Conservation (phyloP, 2,888 invertebrate genomes). For the Hyles lineata region DNA sequence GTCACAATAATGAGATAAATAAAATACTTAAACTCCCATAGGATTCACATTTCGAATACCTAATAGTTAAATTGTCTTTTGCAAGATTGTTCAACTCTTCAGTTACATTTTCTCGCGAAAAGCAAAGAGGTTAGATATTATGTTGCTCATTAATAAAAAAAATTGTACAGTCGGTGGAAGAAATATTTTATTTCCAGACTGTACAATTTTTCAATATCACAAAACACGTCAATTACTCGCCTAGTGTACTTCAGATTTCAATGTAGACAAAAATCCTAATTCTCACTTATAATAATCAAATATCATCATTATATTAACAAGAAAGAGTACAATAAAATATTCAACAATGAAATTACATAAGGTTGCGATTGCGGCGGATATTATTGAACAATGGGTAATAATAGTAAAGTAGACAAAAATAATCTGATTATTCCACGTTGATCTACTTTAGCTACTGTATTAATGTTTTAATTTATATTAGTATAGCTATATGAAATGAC, state of each 20-base stretch:
- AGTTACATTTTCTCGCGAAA: neutral
- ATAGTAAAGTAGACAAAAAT: conserved; percentile 5
- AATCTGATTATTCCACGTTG: neutral
- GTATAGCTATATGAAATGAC: neutral
- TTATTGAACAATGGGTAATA: neutral
- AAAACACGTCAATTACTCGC: neutral
- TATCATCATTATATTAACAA: neutral
- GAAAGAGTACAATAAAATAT: neutral
- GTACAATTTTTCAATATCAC: neutral
- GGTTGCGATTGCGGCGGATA: neutral
- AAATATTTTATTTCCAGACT: neutral
- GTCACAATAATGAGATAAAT: conserved; percentile 4
- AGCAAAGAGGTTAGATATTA: neutral
- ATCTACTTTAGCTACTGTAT: conserved; percentile 20
- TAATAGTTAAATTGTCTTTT: neutral
- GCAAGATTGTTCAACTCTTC: neutral
- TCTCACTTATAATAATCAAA: conserved; percentile 5
- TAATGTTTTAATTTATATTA: neutral
- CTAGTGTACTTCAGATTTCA: neutral
- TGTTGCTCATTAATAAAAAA: neutral
- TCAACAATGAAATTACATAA: conserved; percentile 3
- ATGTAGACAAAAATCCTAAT: neutral
- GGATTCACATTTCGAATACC: neutral
- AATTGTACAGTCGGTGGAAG: neutral
- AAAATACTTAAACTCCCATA: neutral